Percentiles rank a stretch among this genome's conserved stretches.
Conservation (phyloP, 1,140 invertebrate genomes). For the Lepidostoma basale region DNA sequence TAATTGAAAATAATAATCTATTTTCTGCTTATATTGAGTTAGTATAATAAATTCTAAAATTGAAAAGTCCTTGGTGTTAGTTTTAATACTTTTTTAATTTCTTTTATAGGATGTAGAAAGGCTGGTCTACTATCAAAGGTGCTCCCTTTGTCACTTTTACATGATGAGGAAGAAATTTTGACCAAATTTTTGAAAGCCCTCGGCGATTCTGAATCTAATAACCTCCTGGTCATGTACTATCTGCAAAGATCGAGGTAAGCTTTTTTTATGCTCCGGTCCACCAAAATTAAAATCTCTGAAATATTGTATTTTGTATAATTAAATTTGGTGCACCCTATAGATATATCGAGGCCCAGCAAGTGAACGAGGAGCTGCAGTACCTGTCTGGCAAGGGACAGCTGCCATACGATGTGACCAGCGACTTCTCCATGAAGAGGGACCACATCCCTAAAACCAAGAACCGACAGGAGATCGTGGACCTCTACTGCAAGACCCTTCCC, state of each 20-base stretch:
- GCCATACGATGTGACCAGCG: conserved; percentile 45
- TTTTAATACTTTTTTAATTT: neutral
- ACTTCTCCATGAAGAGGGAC: conserved; percentile 49
- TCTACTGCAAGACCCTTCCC: conserved; percentile 49
- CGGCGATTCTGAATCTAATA: conserved; percentile 53
- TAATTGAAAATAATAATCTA: too few species aligned
- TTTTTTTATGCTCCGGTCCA: neutral
- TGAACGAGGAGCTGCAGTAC: conserved; percentile 50
- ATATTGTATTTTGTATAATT: neutral
- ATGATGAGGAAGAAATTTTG: conserved; percentile 55
- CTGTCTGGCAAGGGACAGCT: conserved; percentile 44
- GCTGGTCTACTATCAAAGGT: conserved; percentile 54
- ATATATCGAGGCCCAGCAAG: conserved; percentile 56
- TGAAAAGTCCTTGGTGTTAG: neutral
- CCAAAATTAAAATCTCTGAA: neutral
- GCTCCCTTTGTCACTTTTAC: conserved; percentile 51
- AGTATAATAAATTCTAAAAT: too few species aligned
- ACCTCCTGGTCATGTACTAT: conserved; percentile 58
- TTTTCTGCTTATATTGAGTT: too few species aligned
- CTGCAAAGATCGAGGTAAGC: conserved; percentile 55
- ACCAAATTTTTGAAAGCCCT: conserved; percentile 54
- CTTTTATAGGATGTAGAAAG: conserved; percentile 52
- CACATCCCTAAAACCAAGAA: conserved; percentile 47
- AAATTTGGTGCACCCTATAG: conserved; percentile 42
- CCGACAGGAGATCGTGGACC: conserved; percentile 51